phyloP scores from a whole-genome alignment of 2,888 invertebrate species.

The Hypomecis atomaria region DNA sequence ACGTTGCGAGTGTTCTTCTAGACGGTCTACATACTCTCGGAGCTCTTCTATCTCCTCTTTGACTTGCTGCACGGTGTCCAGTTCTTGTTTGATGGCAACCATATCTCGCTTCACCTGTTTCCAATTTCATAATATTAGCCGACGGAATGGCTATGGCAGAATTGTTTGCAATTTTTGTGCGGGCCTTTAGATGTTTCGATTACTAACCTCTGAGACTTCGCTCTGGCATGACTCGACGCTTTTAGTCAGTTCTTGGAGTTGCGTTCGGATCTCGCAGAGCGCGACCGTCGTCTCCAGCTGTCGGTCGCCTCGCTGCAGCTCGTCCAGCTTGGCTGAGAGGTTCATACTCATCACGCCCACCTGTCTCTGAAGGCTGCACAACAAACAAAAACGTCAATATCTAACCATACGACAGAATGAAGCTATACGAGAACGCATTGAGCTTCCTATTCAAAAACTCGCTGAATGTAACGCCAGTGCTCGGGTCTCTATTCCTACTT shows the following conservation, averaged over 20 bases:
- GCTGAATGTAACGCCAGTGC: conserved; percentile 18
- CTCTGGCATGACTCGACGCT: conserved; percentile 98
- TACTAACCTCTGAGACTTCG: conserved; percentile 92
- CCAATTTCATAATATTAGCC: not conserved
- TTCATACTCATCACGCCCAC: conserved; percentile 99
- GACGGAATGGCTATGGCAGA: too few relatives aligned
- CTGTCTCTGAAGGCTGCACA: conserved; percentile 96
- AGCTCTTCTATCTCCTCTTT: conserved; percentile 97
- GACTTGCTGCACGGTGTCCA: conserved; percentile 97
- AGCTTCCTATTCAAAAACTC: conserved; percentile 16
- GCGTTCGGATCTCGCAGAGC: conserved; percentile 96
- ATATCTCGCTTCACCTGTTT: conserved; percentile 94
- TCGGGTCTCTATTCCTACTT: conserved; percentile 4
- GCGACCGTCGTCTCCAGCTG: conserved; percentile 97
- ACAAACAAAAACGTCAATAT: conserved; percentile 41
- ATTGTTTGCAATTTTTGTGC: too few relatives aligned
- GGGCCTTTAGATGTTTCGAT: not conserved
- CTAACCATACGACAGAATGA: conserved; percentile 1
- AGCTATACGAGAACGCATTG: not conserved
- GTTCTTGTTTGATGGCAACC: conserved; percentile 97
- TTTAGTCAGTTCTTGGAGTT: conserved; percentile 96
- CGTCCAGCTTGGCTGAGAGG: conserved; percentile 96
- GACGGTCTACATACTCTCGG: conserved; percentile 95
- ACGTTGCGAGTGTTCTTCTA: conserved; percentile 96
- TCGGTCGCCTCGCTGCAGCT: conserved; percentile 95